Percentiles rank a stretch among this genome's conserved stretches.
Evolutionary conservation across 2,797 vertebrate species (phyloP).

Genomic region (Siniperca obscura): DNA sequence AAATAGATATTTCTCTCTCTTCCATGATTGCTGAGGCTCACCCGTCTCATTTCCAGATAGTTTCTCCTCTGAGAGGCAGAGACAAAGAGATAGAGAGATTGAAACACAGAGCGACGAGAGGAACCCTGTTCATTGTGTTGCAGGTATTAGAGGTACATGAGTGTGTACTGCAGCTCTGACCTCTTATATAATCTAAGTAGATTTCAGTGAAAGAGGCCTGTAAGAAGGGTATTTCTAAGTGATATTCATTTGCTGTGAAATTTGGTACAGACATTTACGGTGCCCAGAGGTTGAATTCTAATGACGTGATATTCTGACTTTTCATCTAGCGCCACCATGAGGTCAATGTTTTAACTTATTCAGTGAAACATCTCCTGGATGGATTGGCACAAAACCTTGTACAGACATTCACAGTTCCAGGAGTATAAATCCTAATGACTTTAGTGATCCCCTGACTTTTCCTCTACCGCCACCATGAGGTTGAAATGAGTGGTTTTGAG

Average conservation of each 20-base stretch:
- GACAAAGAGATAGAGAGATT: background rate
- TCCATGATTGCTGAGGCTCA: constrained; percentile 1
- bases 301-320: background rate
- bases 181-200: constrained; percentile 38
- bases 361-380: no score
- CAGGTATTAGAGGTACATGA: constrained; percentile 17
- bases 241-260: background rate
- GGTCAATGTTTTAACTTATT: no score
- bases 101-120: constrained; percentile 22
- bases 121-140: constrained; percentile 32
- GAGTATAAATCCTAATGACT: background rate
- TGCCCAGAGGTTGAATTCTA: background rate
- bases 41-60: constrained; percentile 16
- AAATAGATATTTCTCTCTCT: constrained; percentile 46
- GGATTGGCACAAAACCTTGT: no score
- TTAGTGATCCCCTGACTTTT: no score
- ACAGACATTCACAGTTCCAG: background rate
- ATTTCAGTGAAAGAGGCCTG: constrained; percentile 6
- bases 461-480: no score
- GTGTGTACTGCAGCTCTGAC: constrained; percentile 24
- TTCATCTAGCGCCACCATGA: no score
- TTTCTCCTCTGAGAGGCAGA: constrained; percentile 30
- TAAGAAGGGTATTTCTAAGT: background rate
- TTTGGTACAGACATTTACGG: background rate
- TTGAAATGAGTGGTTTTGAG: no score